phyloP scores from a whole-genome alignment of 2,113 vertebrate genomes.

The Equus quagga region DNA sequence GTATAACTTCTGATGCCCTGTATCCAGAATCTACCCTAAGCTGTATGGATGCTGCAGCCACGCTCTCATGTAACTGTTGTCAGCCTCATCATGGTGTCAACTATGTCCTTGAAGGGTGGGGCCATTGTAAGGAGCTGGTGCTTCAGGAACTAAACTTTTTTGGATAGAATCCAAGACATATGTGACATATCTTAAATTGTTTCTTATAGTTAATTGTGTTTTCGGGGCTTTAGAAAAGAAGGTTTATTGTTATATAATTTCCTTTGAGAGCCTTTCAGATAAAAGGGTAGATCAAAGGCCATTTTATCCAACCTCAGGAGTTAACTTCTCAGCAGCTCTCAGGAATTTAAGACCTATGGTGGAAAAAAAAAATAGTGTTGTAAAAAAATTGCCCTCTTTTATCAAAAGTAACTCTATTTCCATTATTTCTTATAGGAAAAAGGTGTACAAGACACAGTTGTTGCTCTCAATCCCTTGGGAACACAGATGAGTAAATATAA shows the following conservation, averaged over 20 bases:
- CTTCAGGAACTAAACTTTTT: not conserved
- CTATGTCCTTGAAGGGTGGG: not conserved
- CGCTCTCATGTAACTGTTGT: not conserved
- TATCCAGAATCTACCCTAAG: not conserved
- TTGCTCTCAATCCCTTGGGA: not conserved
- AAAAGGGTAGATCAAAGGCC: constrained; percentile 42
- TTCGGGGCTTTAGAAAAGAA: constrained; percentile 29
- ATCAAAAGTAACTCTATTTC: not conserved
- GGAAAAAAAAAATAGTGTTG: not conserved
- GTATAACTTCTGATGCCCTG: not conserved
- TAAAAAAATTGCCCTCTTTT: not conserved
- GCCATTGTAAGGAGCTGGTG: not conserved
- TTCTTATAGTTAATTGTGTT: constrained; percentile 17
- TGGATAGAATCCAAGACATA: not conserved
- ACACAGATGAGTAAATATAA: not conserved
- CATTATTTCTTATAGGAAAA: not conserved
- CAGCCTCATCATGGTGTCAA: not conserved
- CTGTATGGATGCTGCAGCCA: not conserved
- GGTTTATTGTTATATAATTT: constrained; percentile 41
- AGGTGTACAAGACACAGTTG: not conserved
- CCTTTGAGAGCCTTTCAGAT: constrained; percentile 45
- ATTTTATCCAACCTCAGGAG: not conserved
- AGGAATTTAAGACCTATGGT: not conserved
- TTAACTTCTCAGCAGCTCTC: not conserved
- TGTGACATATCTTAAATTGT: not conserved